Evolutionary conservation across 2,113 vertebrate genomes (phyloP).

Genomic region (Naja naja): DNA sequence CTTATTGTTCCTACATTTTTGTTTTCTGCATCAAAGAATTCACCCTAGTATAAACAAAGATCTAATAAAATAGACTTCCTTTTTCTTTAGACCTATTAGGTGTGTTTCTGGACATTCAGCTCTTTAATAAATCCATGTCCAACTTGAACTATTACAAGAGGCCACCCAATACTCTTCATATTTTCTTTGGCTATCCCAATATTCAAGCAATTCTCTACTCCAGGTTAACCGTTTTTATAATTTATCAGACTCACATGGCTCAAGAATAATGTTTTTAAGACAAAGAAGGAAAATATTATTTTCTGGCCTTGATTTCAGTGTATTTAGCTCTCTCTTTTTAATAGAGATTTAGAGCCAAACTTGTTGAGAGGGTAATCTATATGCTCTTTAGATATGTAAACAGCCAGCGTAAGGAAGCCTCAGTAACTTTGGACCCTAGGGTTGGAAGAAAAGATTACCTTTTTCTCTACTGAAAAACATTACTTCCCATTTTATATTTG

Average conservation of each 20-base stretch:
- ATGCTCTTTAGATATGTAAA: not conserved
- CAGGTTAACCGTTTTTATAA: not conserved
- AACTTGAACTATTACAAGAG: slow-evolving; percentile 2
- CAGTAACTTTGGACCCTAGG: not conserved
- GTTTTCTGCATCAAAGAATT: not conserved
- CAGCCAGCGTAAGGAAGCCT: not conserved
- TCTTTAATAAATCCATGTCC: not conserved
- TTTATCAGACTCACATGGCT: not conserved
- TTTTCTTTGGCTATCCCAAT: not conserved
- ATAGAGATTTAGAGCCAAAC: not conserved
- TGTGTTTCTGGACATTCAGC: not conserved
- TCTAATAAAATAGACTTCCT: not conserved
- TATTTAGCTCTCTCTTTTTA: not conserved
- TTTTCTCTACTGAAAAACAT: not conserved
- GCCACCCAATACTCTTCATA: not conserved
- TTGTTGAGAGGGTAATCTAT: not conserved
- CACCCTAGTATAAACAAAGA: not conserved
- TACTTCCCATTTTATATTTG: not conserved
- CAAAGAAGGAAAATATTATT: not conserved
- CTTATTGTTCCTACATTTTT: not conserved
- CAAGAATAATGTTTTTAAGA: not conserved
- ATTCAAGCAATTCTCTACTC: not conserved
- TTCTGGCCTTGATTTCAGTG: not conserved
- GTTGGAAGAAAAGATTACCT: not conserved
- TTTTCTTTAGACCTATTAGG: not conserved